phyloP scores from a whole-genome alignment of 2,113 vertebrate species.

The Myotis yumanensis region DNA sequence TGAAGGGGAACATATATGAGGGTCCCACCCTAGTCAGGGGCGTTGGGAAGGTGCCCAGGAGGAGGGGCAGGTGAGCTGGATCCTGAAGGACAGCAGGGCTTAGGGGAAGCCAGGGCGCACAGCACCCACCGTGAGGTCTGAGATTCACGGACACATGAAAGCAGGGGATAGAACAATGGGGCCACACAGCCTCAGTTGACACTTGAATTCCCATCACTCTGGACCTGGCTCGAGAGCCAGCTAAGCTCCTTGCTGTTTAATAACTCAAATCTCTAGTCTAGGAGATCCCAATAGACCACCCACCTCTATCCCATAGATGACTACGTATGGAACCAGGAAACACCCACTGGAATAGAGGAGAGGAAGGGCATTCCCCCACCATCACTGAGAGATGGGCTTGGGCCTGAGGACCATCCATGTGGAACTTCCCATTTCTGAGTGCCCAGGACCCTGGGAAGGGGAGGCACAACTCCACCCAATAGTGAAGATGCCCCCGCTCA shows the following conservation, averaged over 20 bases:
- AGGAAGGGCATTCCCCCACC: background rate
- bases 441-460: background rate
- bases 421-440: background rate
- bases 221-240: background rate
- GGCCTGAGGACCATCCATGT: too few relatives aligned
- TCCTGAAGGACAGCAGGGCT: background rate
- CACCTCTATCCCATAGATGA: background rate
- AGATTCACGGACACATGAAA: fast-evolving
- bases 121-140: fast-evolving
- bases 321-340: background rate
- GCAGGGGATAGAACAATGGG: background rate
- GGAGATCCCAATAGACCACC: background rate
- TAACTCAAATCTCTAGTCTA: background rate
- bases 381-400: background rate
- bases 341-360: background rate
- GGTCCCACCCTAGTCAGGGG: fast-evolving
- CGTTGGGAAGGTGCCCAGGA: background rate
- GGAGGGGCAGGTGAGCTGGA: background rate
- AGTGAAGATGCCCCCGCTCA: fast-evolving
- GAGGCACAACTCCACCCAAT: background rate
- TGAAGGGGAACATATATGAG: too few relatives aligned
- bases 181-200: background rate
- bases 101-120: fast-evolving
- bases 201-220: background rate
- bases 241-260: background rate